Conservation (phyloP, 1,140 invertebrate genomes). For the Nautilus pompilius region DNA sequence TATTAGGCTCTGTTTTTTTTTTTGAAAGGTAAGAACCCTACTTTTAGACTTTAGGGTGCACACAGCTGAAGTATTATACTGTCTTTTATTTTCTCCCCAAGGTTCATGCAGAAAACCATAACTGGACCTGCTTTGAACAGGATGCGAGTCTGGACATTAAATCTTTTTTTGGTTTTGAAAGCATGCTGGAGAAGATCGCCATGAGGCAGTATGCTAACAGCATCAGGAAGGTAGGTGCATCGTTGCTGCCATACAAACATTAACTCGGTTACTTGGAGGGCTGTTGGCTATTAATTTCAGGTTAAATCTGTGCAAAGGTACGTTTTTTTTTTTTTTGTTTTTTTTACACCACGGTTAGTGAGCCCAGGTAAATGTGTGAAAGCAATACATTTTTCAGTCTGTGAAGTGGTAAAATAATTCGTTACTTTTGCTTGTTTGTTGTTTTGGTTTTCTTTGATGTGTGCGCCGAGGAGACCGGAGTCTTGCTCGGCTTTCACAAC, state of each 20-base stretch:
- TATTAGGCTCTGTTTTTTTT: no score
- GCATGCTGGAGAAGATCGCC: constrained; percentile 91
- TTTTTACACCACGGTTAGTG: no score
- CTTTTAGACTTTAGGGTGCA: no score
- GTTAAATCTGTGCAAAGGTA: no score
- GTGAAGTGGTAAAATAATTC: neutral
- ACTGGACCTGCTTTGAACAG: constrained; percentile 98
- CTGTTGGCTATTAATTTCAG: no score
- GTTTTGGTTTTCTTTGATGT: neutral
- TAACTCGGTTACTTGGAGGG: no score
- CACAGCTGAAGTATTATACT: no score
- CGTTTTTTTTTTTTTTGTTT: no score
- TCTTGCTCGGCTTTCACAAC: no score
- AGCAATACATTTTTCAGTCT: neutral
- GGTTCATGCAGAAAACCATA: constrained; percentile 90
- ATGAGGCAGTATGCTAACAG: constrained; percentile 96
- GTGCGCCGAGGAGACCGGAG: neutral
- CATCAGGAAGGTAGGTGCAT: constrained; percentile 75
- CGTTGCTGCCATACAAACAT: no score
- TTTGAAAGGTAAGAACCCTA: no score
- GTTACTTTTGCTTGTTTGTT: neutral
- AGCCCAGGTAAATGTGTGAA: no score
- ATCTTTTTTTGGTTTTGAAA: constrained; percentile 95
- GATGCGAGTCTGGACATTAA: constrained; percentile 90
- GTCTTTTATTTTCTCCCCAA: constrained; percentile 52